Evolutionary conservation across 2,888 invertebrate species (phyloP).

Genomic region (Chaetoderma sp.): DNA sequence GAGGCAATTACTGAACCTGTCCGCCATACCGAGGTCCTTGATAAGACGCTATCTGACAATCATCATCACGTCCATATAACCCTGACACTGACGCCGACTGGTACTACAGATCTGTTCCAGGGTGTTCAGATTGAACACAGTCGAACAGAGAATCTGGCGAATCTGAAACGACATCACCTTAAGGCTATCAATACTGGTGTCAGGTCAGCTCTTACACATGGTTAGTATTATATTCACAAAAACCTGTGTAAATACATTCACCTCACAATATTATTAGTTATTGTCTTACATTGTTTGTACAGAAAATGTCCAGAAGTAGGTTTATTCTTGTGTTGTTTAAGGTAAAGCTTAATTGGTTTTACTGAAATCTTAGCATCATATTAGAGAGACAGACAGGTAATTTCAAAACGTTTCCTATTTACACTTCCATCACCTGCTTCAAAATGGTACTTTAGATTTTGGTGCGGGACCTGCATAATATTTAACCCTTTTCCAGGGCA

Average conservation of each 20-base stretch:
- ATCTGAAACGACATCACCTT: slow-evolving; percentile 77
- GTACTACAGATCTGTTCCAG: slow-evolving; percentile 36
- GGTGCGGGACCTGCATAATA: too few relatives aligned
- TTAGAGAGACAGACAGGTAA: too few relatives aligned
- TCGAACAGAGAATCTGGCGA: slow-evolving; percentile 73
- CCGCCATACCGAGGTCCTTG: slow-evolving; percentile 71
- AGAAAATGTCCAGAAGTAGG: too few relatives aligned
- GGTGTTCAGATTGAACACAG: slow-evolving; percentile 48
- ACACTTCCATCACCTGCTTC: too few relatives aligned
- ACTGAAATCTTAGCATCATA: too few relatives aligned
- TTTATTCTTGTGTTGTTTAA: too few relatives aligned
- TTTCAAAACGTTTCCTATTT: too few relatives aligned
- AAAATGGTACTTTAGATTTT: too few relatives aligned
- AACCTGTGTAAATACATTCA: neutral
- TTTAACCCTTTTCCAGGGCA: too few relatives aligned
- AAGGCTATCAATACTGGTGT: slow-evolving; percentile 82
- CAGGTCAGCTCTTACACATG: slow-evolving; percentile 67
- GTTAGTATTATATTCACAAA: too few relatives aligned
- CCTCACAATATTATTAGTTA: neutral
- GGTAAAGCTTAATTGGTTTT: too few relatives aligned
- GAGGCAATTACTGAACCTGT: slow-evolving; percentile 76
- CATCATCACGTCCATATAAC: slow-evolving; percentile 76
- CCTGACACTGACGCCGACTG: slow-evolving; percentile 75
- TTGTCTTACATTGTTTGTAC: neutral
- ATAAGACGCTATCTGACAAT: slow-evolving; percentile 77